A percentile compares a stretch with the other conserved stretches of the same genome.
phyloP scores from a whole-genome alignment of 2,888 invertebrate genomes.

The Heliothis peltigera region DNA sequence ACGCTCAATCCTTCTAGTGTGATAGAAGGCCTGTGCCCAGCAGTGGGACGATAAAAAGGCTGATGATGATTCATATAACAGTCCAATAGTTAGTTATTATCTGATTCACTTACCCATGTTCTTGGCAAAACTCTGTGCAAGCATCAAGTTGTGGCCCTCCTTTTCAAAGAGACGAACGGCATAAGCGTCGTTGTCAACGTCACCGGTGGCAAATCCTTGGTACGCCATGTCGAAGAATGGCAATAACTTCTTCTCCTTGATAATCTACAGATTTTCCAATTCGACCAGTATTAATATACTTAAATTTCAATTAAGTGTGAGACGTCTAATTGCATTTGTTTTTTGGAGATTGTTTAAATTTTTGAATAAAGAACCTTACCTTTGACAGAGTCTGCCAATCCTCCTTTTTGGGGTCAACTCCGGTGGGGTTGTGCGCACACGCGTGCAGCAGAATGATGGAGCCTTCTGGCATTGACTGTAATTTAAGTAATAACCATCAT shows the following conservation, averaged over 20 bases:
- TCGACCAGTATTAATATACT: background rate
- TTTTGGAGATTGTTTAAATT: background rate
- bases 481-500: constrained; percentile 47
- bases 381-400: constrained; percentile 97
- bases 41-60: no score
- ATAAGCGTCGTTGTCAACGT: constrained; percentile 95
- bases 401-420: constrained; percentile 96
- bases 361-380: constrained; percentile 73
- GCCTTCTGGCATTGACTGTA: constrained; percentile 97
- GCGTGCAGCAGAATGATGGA: constrained; percentile 98
- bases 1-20: no score
- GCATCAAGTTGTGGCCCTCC: constrained; percentile 95
- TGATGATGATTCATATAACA: no score
- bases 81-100: no score
- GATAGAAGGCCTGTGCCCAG: no score
- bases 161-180: constrained; percentile 96
- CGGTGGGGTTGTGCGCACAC: constrained; percentile 99
- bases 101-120: constrained; percentile 94
- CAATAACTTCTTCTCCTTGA: constrained; percentile 95
- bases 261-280: constrained; percentile 80
- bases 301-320: no score
- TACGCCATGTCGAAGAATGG: constrained; percentile 99
- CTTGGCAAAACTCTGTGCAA: constrained; percentile 99
- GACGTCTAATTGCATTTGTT: background rate
- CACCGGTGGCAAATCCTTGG: constrained; percentile 98